Percentiles rank a stretch among this genome's conserved stretches.
phyloP scores from a whole-genome alignment of 2,113 vertebrate genomes.

The Danio rerio region GRCz12tu NC_133184.1:31458001-31458500 shows the following conservation, averaged over 20 bases:
- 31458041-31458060: constrained; percentile 21
- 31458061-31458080: not conserved
- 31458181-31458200: not conserved
- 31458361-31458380: not conserved
- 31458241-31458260: not conserved
- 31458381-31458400: not conserved
- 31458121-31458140: constrained; percentile 11
- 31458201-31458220: constrained; percentile 5
- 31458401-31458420: constrained; percentile 36
- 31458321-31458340: constrained; percentile 33
- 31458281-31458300: constrained; percentile 13
- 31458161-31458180: constrained; percentile 21
- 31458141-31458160: constrained; percentile 30
- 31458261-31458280: constrained; percentile 1
- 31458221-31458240: not conserved
- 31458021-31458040: constrained; percentile 38
- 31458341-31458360: constrained; percentile 20
- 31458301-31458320: constrained; percentile 12
- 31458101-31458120: not conserved
- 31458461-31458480: constrained; percentile 37
- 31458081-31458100: not conserved
- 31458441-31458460: constrained; percentile 13
- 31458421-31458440: constrained; percentile 16
- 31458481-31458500: constrained; percentile 14
- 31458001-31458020: constrained; percentile 44